Conservation (phyloP, 2,888 invertebrate species). For the Pilophorus perplexus region DNA sequence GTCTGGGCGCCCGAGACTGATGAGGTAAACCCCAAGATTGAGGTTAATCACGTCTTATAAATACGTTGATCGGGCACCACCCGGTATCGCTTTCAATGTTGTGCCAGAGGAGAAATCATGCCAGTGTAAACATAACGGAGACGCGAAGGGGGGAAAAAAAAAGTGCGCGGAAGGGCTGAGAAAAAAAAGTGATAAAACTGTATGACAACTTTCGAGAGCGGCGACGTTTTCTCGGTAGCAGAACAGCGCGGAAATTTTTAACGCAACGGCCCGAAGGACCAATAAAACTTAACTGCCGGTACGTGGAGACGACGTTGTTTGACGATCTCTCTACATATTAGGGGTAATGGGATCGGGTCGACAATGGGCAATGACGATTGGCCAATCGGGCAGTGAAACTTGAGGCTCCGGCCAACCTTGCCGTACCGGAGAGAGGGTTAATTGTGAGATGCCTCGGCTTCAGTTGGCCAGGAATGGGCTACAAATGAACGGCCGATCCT, state of each 20-base stretch:
- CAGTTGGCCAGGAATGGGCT: slow-evolving; percentile 23
- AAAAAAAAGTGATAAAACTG: slow-evolving; percentile 26
- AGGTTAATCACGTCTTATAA: slow-evolving; percentile 23
- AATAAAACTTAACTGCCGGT: slow-evolving; percentile 31
- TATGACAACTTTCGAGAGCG: slow-evolving; percentile 37
- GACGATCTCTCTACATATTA: slow-evolving; percentile 35
- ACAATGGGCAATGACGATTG: slow-evolving; percentile 30
- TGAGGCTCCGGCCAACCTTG: background rate
- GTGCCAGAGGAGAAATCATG: slow-evolving; percentile 7
- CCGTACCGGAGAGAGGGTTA: slow-evolving; percentile 29
- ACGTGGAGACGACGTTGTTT: slow-evolving; percentile 28
- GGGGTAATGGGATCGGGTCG: slow-evolving; percentile 20
- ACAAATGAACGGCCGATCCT: slow-evolving; percentile 23
- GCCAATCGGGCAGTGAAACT: slow-evolving; percentile 28
- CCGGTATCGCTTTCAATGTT: slow-evolving; percentile 2
- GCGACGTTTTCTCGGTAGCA: slow-evolving; percentile 15
- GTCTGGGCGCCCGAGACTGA: too few species aligned
- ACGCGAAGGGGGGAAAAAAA: too few species aligned
- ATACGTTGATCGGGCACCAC: background rate
- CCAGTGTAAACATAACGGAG: too few species aligned
- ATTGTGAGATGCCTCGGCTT: slow-evolving; percentile 16
- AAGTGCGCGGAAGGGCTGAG: background rate
- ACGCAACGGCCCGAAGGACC: too few species aligned
- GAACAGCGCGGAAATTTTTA: too few species aligned
- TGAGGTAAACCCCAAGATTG: background rate